Base-by-base conservation (phyloP, 2,888 invertebrate species). In the Ochropleura leucogaster region DNA sequence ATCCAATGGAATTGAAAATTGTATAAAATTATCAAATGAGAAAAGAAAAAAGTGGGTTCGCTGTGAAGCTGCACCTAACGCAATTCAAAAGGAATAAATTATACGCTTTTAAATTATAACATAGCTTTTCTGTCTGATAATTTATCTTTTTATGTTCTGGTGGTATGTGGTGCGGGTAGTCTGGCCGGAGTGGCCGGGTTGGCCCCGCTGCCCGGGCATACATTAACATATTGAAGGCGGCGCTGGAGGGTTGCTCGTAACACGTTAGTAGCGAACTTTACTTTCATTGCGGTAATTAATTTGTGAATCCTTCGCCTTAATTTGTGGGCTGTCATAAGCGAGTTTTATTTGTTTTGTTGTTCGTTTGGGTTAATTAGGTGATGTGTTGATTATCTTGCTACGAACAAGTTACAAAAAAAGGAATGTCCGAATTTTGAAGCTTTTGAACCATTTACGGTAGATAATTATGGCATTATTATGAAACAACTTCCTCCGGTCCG, bases 251-350 rank as follows among this genome's bases (percentile, higher is more conserved):
- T 90, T 91, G 90, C 88, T 89, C 84, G 87, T 77, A 83, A 82
- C 87, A 84, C 89, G 88, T 90, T 90, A 91, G 81, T 83, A 88
- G 90, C 86, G 85, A 90, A 90, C 89, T 92, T 91, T 88, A 88
- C 88, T 91, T 89, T 90, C 87, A 88, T 88, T 89, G 89, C 88
- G 90, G 92, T 90, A 91, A 93, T 93, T 92, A 92, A 92, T 91
- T 92, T 89, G 85, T 87, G 88, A 87, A 86, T 88, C 88, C 84
- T 82, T 86, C 86, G 82, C 85, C 79, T 86, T 89, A 89, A 88
- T 87, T 87, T 86, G 78, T 78, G 69, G 65, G 81, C 74, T 76
- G 70, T 79, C 74, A 72, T 82, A 63, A 79, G 72, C 67, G 73
- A 76, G 78, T 81, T 84, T 75, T 80, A 77, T 81, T 80, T 81